phyloP scores from a whole-genome alignment of 2,888 invertebrate genomes.

The Lydus trimaculatus region DNA sequence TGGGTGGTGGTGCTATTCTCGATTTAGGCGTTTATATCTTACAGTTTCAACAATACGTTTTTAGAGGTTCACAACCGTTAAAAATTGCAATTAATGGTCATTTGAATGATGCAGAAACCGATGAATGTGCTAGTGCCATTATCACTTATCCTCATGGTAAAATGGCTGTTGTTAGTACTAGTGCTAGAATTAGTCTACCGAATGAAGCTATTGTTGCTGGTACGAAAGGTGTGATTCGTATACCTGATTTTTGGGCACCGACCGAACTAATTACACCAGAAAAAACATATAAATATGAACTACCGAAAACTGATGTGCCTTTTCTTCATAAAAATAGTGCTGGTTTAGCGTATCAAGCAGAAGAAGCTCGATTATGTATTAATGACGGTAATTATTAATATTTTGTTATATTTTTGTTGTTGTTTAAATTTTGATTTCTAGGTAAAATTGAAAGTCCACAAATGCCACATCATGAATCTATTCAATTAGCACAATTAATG shows the following conservation, averaged over 20 bases:
- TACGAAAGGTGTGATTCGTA: slow-evolving; percentile 71
- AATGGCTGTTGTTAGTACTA: slow-evolving; percentile 70
- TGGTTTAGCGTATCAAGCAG: slow-evolving; percentile 79
- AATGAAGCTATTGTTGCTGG: slow-evolving; percentile 73
- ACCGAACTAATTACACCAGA: slow-evolving; percentile 71
- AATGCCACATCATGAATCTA: slow-evolving; percentile 72
- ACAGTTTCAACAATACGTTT: slow-evolving; percentile 76
- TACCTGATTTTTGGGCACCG: slow-evolving; percentile 78
- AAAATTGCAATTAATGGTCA: slow-evolving; percentile 73
- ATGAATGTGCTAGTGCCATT: slow-evolving; percentile 72
- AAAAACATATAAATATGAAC: slow-evolving; percentile 67
- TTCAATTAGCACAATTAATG: slow-evolving; percentile 73
- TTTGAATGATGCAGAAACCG: slow-evolving; percentile 75
- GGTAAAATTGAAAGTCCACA: slow-evolving; percentile 73
- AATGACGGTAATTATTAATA: slow-evolving; percentile 56
- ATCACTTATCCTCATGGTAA: slow-evolving; percentile 70
- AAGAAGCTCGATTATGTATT: slow-evolving; percentile 78
- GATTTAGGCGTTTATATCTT: slow-evolving; percentile 81
- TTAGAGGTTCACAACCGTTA: slow-evolving; percentile 71
- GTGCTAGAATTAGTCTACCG: slow-evolving; percentile 65
- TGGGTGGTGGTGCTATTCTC: slow-evolving; percentile 79
- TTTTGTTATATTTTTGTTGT: background rate
- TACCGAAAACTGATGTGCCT: slow-evolving; percentile 69
- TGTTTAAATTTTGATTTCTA: slow-evolving; percentile 50
- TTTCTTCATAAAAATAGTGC: slow-evolving; percentile 69